Conservation (phyloP, 1,140 invertebrate genomes). For the Frieseomelitta varia region DNA sequence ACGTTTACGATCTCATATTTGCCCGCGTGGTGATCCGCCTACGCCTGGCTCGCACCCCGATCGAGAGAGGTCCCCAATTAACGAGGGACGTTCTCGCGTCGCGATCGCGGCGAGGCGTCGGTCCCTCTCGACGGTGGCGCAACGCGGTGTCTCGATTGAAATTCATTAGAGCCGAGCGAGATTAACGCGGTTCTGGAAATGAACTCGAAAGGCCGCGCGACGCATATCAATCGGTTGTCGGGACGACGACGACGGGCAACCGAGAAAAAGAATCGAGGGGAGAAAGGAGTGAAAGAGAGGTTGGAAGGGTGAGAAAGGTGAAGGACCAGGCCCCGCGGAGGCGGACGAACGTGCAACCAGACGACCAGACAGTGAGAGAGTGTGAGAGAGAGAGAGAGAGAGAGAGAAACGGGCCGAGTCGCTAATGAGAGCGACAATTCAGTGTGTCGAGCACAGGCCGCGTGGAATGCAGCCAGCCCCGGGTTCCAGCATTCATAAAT, state of each 20-base stretch:
- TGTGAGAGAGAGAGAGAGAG: constrained; percentile 32
- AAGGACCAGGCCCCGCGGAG: background rate
- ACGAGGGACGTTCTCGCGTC: constrained; percentile 31
- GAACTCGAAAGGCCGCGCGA: constrained; percentile 64
- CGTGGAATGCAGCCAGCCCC: constrained; percentile 70
- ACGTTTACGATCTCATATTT: constrained; percentile 51
- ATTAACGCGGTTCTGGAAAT: constrained; percentile 71
- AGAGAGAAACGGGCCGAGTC: constrained; percentile 61
- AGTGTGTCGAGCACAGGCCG: constrained; percentile 68
- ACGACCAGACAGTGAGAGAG: background rate
- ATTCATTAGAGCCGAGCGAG: constrained; percentile 70
- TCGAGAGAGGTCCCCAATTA: constrained; percentile 50
- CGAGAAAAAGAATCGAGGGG: background rate
- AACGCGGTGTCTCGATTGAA: constrained; percentile 62
- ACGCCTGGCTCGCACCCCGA: background rate
- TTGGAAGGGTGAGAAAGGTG: background rate
- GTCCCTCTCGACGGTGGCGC: constrained; percentile 41
- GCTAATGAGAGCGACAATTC: constrained; percentile 76
- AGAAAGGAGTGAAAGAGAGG: background rate
- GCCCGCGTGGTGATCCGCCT: constrained; percentile 34
- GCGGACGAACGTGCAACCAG: background rate
- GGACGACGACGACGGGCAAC: constrained; percentile 6
- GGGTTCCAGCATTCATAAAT: constrained; percentile 69
- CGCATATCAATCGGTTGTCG: constrained; percentile 72
- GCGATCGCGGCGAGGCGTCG: constrained; percentile 38